Evolutionary conservation across 1,140 invertebrate genomes (phyloP).

Genomic region (Tetramorium parvispinum): DNA sequence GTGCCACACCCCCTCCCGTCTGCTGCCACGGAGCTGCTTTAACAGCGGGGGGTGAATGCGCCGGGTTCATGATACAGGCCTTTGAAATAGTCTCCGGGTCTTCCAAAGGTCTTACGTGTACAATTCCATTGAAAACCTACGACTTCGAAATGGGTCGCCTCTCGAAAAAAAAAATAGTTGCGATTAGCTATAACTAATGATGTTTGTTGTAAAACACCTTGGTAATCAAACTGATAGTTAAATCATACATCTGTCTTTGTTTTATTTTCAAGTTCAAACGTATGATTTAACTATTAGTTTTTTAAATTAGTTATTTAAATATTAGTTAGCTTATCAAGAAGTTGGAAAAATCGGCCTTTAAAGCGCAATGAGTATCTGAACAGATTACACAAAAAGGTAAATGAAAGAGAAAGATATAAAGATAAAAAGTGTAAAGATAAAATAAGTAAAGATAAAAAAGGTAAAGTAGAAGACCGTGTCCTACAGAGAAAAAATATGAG

Average conservation of each 20-base stretch:
- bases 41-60: slow-evolving; percentile 73
- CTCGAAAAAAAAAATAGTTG: neutral
- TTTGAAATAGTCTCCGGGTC: slow-evolving; percentile 16
- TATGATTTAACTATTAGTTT: no score
- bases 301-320: no score
- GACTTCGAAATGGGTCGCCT: neutral
- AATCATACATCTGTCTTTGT: no score
- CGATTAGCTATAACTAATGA: neutral
- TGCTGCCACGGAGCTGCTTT: slow-evolving; percentile 64
- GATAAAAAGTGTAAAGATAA: no score
- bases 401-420: neutral
- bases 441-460: no score
- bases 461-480: no score
- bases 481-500: no score
- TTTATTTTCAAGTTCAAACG: no score
- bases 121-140: slow-evolving; percentile 35
- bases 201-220: slow-evolving; percentile 11
- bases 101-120: neutral
- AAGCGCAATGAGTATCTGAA: neutral
- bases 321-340: no score
- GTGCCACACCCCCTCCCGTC: slow-evolving; percentile 71
- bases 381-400: neutral
- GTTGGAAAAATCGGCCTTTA: neutral
- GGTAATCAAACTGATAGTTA: no score
- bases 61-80: slow-evolving; percentile 75